Conservation (phyloP, 2,888 invertebrate species). For the Craniophora ligustri region DNA sequence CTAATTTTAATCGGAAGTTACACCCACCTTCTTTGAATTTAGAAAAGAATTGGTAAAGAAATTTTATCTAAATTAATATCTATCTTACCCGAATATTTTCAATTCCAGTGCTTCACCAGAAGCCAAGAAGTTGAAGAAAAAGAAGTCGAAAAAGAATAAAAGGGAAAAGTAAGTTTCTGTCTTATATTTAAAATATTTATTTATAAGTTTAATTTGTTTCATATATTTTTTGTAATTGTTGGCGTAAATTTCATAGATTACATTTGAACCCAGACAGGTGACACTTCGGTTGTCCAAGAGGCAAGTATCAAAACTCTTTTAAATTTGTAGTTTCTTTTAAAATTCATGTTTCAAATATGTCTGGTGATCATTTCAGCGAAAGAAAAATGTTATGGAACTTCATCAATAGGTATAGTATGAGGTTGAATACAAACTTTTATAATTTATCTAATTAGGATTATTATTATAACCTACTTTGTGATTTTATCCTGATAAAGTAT, state of each 20-base stretch:
- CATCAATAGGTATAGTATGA: constrained; percentile 78
- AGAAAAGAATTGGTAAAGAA: no score
- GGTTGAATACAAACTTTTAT: constrained; percentile 13
- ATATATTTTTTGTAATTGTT: constrained; percentile 56
- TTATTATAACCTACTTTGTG: neutral
- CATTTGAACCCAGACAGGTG: constrained; percentile 82
- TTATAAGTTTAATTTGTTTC: constrained; percentile 33
- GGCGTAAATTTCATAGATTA: constrained; percentile 67
- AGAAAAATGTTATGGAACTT: constrained; percentile 82
- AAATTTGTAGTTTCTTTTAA: constrained; percentile 17
- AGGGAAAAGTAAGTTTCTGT: constrained; percentile 90
- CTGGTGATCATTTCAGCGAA: constrained; percentile 79
- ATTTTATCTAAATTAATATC: neutral
- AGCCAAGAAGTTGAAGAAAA: constrained; percentile 93
- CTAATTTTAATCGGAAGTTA: no score
- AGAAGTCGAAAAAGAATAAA: constrained; percentile 93
- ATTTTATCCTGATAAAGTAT: neutral
- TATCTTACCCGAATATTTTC: constrained; percentile 28
- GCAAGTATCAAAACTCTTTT: constrained; percentile 74
- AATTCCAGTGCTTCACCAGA: constrained; percentile 91
- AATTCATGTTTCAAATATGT: constrained; percentile 47
- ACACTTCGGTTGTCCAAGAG: constrained; percentile 78
- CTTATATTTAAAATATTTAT: neutral
- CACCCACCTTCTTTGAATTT: no score
- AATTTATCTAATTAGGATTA: neutral